phyloP scores from a whole-genome alignment of 2,888 invertebrate species.

The Melanchra persicariae region DNA sequence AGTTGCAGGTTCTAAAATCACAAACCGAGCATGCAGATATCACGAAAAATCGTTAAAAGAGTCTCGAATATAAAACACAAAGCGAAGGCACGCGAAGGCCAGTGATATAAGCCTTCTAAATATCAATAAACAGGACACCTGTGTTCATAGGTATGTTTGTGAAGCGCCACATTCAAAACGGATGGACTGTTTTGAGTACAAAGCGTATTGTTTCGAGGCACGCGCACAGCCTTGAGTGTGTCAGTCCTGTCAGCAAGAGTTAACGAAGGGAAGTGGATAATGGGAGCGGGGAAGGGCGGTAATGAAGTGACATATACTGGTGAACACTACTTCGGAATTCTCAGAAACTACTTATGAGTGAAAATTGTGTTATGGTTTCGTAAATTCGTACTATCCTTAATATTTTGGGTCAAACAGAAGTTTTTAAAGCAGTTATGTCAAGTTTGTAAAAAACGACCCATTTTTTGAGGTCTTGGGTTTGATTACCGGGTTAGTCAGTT shows the following conservation, averaged over 20 bases:
- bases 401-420: too few species aligned
- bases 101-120: background rate
- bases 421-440: too few species aligned
- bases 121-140: background rate
- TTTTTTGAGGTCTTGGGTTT: too few species aligned
- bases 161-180: conserved; percentile 19
- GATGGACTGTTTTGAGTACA: conserved; percentile 47
- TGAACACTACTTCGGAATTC: background rate
- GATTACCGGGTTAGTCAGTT: too few species aligned
- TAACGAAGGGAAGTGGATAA: conserved; percentile 42
- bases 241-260: conserved; percentile 31
- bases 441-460: too few species aligned
- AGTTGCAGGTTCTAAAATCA: background rate
- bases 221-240: conserved; percentile 42
- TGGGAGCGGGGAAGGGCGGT: conserved; percentile 28
- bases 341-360: background rate
- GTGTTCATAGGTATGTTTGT: background rate
- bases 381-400: background rate
- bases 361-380: background rate
- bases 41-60: background rate
- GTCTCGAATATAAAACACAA: background rate
- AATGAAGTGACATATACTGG: background rate
- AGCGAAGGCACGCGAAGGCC: background rate
- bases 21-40: background rate
- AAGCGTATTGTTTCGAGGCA: conserved; percentile 51